Conservation (phyloP, 2,113 vertebrate genomes). For the Platysternon megacephalum region DNA sequence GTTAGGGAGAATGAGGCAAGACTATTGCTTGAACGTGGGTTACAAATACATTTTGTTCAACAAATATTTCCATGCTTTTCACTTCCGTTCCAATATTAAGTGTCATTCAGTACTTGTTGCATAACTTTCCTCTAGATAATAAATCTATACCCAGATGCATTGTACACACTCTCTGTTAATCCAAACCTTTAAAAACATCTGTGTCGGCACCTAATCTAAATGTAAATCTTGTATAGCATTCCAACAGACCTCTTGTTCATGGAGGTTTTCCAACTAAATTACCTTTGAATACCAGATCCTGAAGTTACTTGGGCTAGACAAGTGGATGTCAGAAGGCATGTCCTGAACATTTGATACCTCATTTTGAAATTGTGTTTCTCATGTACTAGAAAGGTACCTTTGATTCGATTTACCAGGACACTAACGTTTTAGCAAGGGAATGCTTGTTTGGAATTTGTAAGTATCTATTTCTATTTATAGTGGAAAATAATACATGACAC, state of each 20-base stretch:
- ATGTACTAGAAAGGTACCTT: neutral
- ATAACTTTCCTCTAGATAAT: neutral
- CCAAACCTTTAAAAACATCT: neutral
- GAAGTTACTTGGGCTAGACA: neutral
- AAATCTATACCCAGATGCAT: neutral
- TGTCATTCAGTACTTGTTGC: neutral
- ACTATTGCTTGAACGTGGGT: neutral
- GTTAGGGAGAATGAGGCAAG: neutral
- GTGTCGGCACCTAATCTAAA: neutral
- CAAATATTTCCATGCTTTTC: neutral
- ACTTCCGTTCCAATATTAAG: neutral
- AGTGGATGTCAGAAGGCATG: neutral
- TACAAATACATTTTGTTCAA: neutral
- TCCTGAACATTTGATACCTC: neutral
- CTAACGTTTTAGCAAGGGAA: conserved; percentile 42
- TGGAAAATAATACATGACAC: neutral
- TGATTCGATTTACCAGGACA: conserved; percentile 22
- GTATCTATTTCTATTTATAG: neutral
- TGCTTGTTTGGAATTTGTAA: conserved; percentile 8
- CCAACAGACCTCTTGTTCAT: neutral
- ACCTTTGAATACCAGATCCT: neutral
- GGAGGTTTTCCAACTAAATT: neutral
- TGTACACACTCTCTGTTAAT: neutral
- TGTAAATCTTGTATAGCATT: neutral
- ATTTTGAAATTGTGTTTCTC: neutral